phyloP scores from a whole-genome alignment of 2,797 vertebrate genomes.

The Cirrhinus mrigala region DNA sequence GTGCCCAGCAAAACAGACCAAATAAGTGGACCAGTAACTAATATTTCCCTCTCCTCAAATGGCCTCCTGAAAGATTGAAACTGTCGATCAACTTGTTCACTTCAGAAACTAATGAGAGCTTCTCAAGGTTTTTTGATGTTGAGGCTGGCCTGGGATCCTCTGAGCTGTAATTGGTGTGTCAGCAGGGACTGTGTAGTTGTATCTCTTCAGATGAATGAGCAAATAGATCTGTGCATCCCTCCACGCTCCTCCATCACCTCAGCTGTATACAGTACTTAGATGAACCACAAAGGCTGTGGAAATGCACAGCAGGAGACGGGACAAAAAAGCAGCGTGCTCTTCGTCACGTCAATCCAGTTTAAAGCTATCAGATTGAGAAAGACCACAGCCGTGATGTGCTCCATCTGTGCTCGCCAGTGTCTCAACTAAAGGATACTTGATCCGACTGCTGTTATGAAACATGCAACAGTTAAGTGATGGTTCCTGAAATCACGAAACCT shows the following conservation, averaged over 20 bases:
- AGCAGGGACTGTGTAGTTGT: slow-evolving; percentile 12
- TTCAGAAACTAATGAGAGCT: slow-evolving; percentile 31
- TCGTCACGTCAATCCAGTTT: slow-evolving; percentile 30
- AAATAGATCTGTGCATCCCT: slow-evolving; percentile 24
- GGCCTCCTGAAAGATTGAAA: not conserved
- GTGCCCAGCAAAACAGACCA: not conserved
- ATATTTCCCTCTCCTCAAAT: slow-evolving; percentile 23
- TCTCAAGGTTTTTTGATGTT: slow-evolving; percentile 41
- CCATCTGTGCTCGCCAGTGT: not conserved
- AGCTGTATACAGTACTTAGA: slow-evolving; percentile 15
- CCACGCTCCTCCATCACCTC: not conserved
- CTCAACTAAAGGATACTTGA: slow-evolving; percentile 25
- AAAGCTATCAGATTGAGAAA: slow-evolving; percentile 37
- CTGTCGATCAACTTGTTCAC: slow-evolving; percentile 28
- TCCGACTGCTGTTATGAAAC: slow-evolving; percentile 32
- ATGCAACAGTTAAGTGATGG: slow-evolving; percentile 11
- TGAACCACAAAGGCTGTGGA: slow-evolving; percentile 30
- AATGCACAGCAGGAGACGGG: slow-evolving; percentile 27
- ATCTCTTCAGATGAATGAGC: slow-evolving; percentile 43
- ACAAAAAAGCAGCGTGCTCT: slow-evolving; percentile 1
- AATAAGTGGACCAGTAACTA: not conserved
- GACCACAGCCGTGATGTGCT: not conserved
- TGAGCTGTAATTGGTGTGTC: slow-evolving; percentile 45
- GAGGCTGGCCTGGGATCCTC: slow-evolving; percentile 5
- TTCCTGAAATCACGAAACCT: slow-evolving; percentile 10